Conservation (phyloP, 2,888 invertebrate species). For the Buathra laborator region DNA sequence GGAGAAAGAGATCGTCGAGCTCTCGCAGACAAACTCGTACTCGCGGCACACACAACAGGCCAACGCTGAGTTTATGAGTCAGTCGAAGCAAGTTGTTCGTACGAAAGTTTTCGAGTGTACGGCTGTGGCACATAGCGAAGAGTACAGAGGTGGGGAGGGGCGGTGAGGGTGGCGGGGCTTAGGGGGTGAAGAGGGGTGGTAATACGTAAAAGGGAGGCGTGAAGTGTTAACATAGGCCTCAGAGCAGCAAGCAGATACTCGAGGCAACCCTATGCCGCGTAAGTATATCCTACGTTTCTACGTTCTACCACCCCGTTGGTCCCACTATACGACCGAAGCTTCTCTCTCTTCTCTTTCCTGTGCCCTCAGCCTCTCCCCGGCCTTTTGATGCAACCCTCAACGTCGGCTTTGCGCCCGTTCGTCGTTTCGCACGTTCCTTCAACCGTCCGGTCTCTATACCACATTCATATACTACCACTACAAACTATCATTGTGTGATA, state of each 20-base stretch:
- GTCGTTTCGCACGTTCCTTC: slow-evolving; percentile 50
- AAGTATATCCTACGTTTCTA: slow-evolving; percentile 57
- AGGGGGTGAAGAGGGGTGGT: slow-evolving; percentile 66
- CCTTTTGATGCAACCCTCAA: slow-evolving; percentile 63
- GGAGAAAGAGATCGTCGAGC: slow-evolving; percentile 40
- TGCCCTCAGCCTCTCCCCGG: slow-evolving; percentile 50
- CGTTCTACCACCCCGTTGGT: slow-evolving; percentile 28
- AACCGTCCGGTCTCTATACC: slow-evolving; percentile 40
- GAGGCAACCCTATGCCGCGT: slow-evolving; percentile 71
- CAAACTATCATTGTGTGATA: not conserved
- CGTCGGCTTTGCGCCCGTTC: slow-evolving; percentile 55
- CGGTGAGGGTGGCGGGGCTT: no score
- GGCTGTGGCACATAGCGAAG: slow-evolving; percentile 6
- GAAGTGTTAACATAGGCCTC: slow-evolving; percentile 80
- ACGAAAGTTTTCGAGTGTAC: slow-evolving; percentile 72
- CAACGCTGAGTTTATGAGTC: slow-evolving; percentile 70
- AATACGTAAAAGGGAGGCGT: slow-evolving; percentile 80
- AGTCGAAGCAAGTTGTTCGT: slow-evolving; percentile 72
- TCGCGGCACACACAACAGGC: slow-evolving; percentile 38
- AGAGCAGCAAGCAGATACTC: slow-evolving; percentile 76
- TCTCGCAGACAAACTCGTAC: slow-evolving; percentile 34
- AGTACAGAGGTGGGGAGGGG: not conserved
- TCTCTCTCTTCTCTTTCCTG: slow-evolving; percentile 41
- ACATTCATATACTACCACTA: slow-evolving; percentile 5
- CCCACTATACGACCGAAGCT: slow-evolving; percentile 33